Percentiles rank a stretch among this genome's conserved stretches.
phyloP scores from a whole-genome alignment of 2,888 invertebrate genomes.

The Xylota segnis region DNA sequence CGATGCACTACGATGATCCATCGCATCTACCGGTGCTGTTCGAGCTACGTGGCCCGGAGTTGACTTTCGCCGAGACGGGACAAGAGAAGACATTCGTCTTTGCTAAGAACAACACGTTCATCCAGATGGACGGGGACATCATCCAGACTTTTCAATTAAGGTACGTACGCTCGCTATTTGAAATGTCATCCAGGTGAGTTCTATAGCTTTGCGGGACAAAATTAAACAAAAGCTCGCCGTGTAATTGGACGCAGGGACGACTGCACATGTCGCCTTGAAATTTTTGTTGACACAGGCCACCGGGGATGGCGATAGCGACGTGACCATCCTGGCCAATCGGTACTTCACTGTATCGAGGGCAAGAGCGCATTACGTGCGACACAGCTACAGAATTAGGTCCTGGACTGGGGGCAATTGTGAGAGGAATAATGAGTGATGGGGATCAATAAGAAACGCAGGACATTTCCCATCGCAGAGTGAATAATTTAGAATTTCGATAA shows the following conservation, averaged over 20 bases:
- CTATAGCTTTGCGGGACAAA: conserved; percentile 52
- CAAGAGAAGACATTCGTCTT: conserved; percentile 95
- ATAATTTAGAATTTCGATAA: not conserved
- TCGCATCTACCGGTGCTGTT: conserved; percentile 88
- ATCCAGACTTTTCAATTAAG: conserved; percentile 95
- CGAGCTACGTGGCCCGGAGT: conserved; percentile 90
- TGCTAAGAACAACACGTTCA: conserved; percentile 95
- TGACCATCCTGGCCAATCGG: conserved; percentile 36
- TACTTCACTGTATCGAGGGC: conserved; percentile 5
- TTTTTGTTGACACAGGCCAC: conserved; percentile 32
- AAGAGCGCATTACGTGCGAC: not conserved
- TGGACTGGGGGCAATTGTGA: conserved; percentile 7
- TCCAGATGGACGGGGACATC: conserved; percentile 95
- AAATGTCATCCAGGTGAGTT: conserved; percentile 21
- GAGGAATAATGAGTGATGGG: conserved; percentile 47
- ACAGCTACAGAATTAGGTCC: conserved; percentile 6
- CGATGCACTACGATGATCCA: conserved; percentile 78
- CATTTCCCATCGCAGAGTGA: not conserved
- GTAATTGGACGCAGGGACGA: conserved; percentile 41
- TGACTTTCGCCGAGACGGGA: conserved; percentile 94
- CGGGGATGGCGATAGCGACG: conserved; percentile 13
- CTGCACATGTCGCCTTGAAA: conserved; percentile 29
- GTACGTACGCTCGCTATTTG: conserved; percentile 85
- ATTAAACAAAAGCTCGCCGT: conserved; percentile 65
- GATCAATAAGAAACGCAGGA: not conserved